A percentile compares a stretch with the other conserved stretches of the same genome.
These are phyloP conservation scores for Narcine bancroftii DNA, from an alignment of 2,113 vertebrate species.

Conservation along the genomic window DNA sequence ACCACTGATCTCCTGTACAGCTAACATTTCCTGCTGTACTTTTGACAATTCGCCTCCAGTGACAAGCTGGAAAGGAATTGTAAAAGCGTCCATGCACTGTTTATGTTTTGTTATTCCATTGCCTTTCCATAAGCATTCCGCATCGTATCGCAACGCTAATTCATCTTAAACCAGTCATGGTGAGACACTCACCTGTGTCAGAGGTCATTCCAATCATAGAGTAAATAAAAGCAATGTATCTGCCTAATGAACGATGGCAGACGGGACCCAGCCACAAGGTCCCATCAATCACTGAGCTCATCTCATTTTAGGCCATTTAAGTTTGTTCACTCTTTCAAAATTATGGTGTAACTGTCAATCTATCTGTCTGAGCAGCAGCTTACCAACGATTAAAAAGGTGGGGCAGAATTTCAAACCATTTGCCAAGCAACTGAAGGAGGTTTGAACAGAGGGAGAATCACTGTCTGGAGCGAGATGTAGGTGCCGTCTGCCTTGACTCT, in stretches of 20 bases:
- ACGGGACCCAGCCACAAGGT: background rate
- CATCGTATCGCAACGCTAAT: too few species aligned
- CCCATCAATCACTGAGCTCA: background rate
- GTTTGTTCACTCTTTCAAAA: background rate
- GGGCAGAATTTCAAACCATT: background rate
- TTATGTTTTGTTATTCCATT: background rate
- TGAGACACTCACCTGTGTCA: too few species aligned
- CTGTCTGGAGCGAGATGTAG: background rate
- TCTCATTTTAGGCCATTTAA: slow-evolving; percentile 9
- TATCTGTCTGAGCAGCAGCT: background rate
- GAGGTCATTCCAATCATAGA: background rate
- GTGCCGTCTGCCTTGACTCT: background rate
- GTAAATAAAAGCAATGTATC: slow-evolving; percentile 8
- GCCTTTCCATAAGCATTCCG: background rate
- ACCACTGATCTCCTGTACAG: background rate
- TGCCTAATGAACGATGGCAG: background rate
- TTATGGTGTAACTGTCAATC: background rate
- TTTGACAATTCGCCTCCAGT: slow-evolving; percentile 25
- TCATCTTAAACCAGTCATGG: background rate
- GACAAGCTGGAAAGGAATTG: background rate
- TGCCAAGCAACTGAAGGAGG: background rate
- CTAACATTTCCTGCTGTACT: background rate
- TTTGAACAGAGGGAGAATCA: too few species aligned
- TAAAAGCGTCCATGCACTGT: background rate
- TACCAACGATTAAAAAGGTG: background rate